Base-by-base conservation (phyloP, 2,797 vertebrate species). In the Sebastes goodei region DNA sequence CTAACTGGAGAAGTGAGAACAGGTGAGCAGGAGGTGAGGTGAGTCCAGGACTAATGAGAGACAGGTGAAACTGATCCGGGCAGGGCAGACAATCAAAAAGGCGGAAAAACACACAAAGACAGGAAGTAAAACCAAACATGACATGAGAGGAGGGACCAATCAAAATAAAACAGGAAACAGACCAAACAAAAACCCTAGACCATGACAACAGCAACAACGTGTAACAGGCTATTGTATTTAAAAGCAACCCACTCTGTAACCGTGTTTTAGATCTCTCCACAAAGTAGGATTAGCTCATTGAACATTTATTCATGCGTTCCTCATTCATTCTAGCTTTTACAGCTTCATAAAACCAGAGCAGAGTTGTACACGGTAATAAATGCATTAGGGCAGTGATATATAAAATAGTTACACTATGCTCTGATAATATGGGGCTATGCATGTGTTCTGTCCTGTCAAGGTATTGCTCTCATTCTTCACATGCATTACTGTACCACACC, bases 331-430 rank as follows among this genome's bases (percentile, higher is more conserved):
- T n/a, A 12, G 23, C 57, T 60, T 67, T 73, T 74, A 74, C 42
- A 74, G 66, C 46, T 33, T 72, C 64, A 72, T 83, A 59, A 86
- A 83, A 77, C 25, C 61, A 55, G 32, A 65, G 7, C 52, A 73
- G 35, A 76, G 77, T 70, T 76, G 56, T 49, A 46, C 20, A 10
- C 53, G 35, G 55, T 72, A 74, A 76, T 77, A 78, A 42, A 86
- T 62, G 73, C 55, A 67, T 80, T 53, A 68, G 27, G 55, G 38
- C 30, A 72, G 53, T 11, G 30, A 63, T 71, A 32, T 46, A 57
- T 21, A 65, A 80, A 69, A 74, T 52, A 80, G 66, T 74, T 59
- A 7, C 49, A 42, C 29, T 73, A 6, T 53, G 29, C 57, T 35
- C 5, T 33, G 52, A 72, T 68, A 30, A 68, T 74, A 56, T 57